These are phyloP conservation scores for Ylistrum balloti DNA, from an alignment of 1,140 invertebrate genomes.

Conservation along the genomic window DNA sequence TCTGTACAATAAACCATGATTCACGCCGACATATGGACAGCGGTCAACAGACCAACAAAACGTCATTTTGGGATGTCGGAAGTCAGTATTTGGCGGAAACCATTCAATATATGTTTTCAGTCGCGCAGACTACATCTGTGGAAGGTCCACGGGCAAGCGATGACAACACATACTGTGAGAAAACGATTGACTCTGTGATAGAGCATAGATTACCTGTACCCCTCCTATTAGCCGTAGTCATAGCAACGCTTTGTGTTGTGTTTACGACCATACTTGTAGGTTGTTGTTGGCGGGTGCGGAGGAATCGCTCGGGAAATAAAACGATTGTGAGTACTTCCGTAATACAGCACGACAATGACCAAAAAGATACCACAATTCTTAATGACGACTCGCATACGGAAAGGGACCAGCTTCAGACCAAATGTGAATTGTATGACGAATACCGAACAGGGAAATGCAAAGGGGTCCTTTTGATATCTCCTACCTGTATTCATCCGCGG, in stretches of 20 bases:
- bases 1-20: slow-evolving; percentile 47
- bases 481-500: neutral
- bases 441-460: slow-evolving; percentile 42
- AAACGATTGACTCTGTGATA: neutral
- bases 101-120: neutral
- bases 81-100: slow-evolving; percentile 9
- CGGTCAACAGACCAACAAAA: slow-evolving; percentile 46
- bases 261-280: neutral
- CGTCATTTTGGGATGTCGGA: slow-evolving; percentile 25
- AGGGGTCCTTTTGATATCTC: neutral
- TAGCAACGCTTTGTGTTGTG: neutral
- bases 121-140: neutral
- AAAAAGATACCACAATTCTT: neutral
- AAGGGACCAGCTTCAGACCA: neutral
- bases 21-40: slow-evolving; percentile 4
- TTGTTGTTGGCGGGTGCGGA: neutral
- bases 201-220: neutral
- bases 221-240: neutral
- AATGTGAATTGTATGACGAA: slow-evolving; percentile 32
- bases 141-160: neutral
- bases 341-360: neutral
- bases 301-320: neutral
- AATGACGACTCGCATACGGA: neutral
- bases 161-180: neutral
- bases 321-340: neutral